Conservation (phyloP, 2,888 invertebrate genomes). For the Scaptomyza polygonia region DNA sequence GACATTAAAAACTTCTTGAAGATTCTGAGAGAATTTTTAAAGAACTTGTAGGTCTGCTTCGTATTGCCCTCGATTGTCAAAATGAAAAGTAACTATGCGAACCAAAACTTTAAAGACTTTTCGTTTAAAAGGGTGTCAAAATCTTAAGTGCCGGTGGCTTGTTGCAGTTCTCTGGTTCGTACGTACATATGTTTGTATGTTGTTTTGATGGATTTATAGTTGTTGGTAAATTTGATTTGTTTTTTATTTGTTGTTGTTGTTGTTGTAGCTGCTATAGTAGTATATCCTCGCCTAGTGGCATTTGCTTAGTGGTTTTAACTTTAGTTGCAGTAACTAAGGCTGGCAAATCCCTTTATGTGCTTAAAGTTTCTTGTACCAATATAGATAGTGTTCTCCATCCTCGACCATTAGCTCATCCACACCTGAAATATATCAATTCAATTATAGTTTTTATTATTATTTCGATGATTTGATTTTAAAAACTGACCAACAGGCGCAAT, state of each 20-base stretch:
- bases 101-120: too few species aligned
- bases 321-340: slow-evolving; percentile 64
- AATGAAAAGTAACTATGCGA: too few species aligned
- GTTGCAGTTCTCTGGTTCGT: slow-evolving; percentile 7
- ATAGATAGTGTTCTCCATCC: slow-evolving; percentile 94
- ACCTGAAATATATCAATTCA: slow-evolving; percentile 84
- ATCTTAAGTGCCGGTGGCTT: too few species aligned
- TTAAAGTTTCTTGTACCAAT: slow-evolving; percentile 97
- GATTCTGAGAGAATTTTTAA: too few species aligned
- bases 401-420: slow-evolving; percentile 94
- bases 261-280: slow-evolving; percentile 36
- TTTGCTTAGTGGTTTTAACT: slow-evolving; percentile 51
- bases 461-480: too few species aligned
- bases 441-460: slow-evolving; percentile 3
- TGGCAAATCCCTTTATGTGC: slow-evolving; percentile 49
- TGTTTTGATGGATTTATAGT: slow-evolving; percentile 23
- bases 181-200: slow-evolving; percentile 20
- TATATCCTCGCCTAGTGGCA: slow-evolving; percentile 32
- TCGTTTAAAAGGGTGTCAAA: too few species aligned
- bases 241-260: slow-evolving; percentile 4
- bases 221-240: slow-evolving; percentile 16
- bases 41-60: too few species aligned
- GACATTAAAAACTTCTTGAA: too few species aligned
- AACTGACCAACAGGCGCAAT: slow-evolving; percentile 93
- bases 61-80: too few species aligned